Evolutionary conservation across 1,140 invertebrate genomes (phyloP).

Genomic region (Oncopeltus fasciatus): DNA sequence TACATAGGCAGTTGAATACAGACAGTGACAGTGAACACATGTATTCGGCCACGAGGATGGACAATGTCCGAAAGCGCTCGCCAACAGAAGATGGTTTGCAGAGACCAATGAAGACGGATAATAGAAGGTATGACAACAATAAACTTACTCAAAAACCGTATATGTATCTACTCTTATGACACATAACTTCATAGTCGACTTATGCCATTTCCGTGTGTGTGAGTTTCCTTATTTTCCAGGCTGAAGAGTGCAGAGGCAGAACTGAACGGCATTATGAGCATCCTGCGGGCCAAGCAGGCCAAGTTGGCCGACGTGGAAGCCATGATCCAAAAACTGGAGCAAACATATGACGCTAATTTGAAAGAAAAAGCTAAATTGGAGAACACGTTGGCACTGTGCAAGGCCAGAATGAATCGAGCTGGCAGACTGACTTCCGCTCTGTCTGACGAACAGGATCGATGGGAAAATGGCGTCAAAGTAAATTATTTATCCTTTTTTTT

Average conservation of each 20-base stretch:
- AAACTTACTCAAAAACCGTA: too few species aligned
- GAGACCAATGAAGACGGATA: too few species aligned
- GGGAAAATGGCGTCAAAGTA: constrained; percentile 60
- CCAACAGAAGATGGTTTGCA: too few species aligned
- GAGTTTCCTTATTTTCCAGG: constrained; percentile 30
- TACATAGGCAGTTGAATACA: too few species aligned
- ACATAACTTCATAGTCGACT: too few species aligned
- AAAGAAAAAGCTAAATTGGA: constrained; percentile 43
- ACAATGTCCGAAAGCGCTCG: too few species aligned
- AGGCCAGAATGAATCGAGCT: constrained; percentile 58
- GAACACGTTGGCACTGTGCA: constrained; percentile 54
- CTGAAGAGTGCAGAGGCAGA: constrained; percentile 35
- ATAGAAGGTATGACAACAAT: too few species aligned
- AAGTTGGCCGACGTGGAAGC: constrained; percentile 55
- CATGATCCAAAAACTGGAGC: constrained; percentile 47
- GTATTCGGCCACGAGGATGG: too few species aligned
- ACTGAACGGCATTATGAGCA: constrained; percentile 44
- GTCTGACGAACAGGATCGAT: constrained; percentile 67
- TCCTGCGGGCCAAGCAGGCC: constrained; percentile 62
- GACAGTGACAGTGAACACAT: too few species aligned
- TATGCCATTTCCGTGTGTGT: too few species aligned
- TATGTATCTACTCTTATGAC: too few species aligned
- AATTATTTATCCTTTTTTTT: neutral
- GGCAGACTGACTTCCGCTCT: constrained; percentile 69
- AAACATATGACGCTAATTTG: constrained; percentile 46